These are phyloP conservation scores for Hemicordylus capensis DNA, from an alignment of 2,113 vertebrate genomes.

Conservation along the genomic window DNA sequence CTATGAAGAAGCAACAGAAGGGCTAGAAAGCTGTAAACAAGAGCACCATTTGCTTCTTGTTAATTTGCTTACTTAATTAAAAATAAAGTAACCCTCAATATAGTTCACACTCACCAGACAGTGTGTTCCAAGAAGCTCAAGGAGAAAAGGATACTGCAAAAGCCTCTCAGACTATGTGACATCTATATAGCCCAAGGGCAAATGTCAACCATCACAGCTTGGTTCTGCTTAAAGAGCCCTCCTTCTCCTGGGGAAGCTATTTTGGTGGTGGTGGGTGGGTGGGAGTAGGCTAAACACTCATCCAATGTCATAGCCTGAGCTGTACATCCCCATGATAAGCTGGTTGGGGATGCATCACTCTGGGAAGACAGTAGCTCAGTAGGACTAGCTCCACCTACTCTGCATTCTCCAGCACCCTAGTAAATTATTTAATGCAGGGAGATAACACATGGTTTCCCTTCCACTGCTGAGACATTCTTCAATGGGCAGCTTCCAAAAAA, in stretches of 20 bases:
- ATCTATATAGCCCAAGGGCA: background rate
- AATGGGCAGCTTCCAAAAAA: background rate
- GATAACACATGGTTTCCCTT: background rate
- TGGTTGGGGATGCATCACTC: background rate
- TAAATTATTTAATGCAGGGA: background rate
- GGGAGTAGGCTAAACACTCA: background rate
- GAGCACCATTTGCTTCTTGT: slow-evolving; percentile 2
- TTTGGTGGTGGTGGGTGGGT: background rate
- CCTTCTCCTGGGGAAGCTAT: background rate
- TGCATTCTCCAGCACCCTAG: background rate
- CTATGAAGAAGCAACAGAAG: slow-evolving; percentile 12
- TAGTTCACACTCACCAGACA: background rate
- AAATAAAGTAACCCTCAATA: background rate
- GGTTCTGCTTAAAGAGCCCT: background rate
- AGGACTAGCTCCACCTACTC: background rate
- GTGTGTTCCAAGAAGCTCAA: background rate
- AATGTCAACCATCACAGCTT: background rate
- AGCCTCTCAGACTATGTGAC: background rate
- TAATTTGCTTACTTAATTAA: slow-evolving; percentile 15
- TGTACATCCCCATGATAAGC: background rate
- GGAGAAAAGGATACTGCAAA: background rate
- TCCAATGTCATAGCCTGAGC: background rate
- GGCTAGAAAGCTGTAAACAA: background rate
- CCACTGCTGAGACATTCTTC: background rate
- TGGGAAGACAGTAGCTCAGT: background rate